Percentiles rank a stretch among this genome's conserved stretches.
Conservation (phyloP, 92 coral and sea anemone genomes). For the Epizoanthus illoricatus region DNA sequence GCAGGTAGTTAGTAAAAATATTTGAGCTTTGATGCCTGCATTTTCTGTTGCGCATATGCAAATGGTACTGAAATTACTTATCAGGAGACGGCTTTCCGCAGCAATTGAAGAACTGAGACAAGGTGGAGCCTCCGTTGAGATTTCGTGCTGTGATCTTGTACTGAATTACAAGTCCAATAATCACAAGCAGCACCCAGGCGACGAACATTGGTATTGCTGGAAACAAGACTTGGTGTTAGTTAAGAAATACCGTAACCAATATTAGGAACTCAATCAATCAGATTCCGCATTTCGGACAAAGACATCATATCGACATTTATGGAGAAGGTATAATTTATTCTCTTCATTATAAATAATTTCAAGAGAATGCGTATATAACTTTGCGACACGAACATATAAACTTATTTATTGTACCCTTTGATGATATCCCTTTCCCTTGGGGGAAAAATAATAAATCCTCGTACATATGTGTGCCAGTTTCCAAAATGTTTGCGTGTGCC, state of each 20-base stretch:
- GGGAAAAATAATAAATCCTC: too few relatives aligned
- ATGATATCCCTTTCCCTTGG: too few relatives aligned
- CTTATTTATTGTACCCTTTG: too few relatives aligned
- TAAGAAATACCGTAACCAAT: background rate
- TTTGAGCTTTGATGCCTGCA: too few relatives aligned
- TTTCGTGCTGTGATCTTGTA: conserved; percentile 79
- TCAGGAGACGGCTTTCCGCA: conserved; percentile 71
- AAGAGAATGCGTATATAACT: background rate
- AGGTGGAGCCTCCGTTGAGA: conserved; percentile 51
- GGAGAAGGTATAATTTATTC: background rate
- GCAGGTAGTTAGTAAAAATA: too few relatives aligned
- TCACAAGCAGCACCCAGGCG: conserved; percentile 76
- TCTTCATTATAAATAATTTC: background rate
- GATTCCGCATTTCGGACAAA: too few relatives aligned
- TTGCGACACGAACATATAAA: too few relatives aligned
- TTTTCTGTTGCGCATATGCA: too few relatives aligned
- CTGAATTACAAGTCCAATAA: conserved; percentile 74
- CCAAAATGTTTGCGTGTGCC: too few relatives aligned
- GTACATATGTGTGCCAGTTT: too few relatives aligned
- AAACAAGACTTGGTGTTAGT: background rate
- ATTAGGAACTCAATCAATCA: too few relatives aligned
- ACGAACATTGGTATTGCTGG: conserved; percentile 89
- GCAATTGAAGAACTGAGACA: conserved; percentile 65
- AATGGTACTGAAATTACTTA: conserved; percentile 23
- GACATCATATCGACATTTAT: too few relatives aligned